A percentile compares a stretch with the other conserved stretches of the same genome.
These are phyloP conservation scores for Petromus typicus DNA, from an alignment of 2,113 vertebrate genomes.

Conservation along the genomic window DNA sequence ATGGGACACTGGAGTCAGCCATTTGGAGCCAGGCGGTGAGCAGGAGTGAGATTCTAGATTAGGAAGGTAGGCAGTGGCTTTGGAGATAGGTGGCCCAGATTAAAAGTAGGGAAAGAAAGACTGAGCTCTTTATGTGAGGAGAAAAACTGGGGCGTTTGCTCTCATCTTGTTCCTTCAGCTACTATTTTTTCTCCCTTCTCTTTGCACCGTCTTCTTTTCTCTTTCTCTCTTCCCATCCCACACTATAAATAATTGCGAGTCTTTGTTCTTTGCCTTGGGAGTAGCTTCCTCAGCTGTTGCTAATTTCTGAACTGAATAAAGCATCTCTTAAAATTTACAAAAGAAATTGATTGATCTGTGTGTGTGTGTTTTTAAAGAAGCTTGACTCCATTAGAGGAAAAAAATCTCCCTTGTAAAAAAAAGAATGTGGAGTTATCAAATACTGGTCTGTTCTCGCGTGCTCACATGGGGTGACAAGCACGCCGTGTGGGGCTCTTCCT, in stretches of 20 bases:
- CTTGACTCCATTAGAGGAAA: background rate
- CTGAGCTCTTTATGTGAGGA: background rate
- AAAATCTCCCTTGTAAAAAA: background rate
- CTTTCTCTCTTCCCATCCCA: slow-evolving; percentile 2
- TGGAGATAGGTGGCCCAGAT: background rate
- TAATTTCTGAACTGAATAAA: slow-evolving; percentile 70
- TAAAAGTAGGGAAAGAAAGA: background rate
- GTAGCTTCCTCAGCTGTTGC: slow-evolving; percentile 60
- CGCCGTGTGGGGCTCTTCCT: background rate
- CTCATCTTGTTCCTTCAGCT: background rate
- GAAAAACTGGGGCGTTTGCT: background rate
- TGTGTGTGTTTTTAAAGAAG: slow-evolving; percentile 27
- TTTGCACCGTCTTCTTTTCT: background rate
- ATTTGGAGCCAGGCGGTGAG: background rate
- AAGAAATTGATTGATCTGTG: slow-evolving; percentile 66
- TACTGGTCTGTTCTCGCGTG: rapidly evolving
- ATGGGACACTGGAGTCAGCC: background rate
- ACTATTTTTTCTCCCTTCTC: background rate
- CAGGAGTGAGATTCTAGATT: background rate
- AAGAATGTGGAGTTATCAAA: background rate
- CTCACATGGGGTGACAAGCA: background rate
- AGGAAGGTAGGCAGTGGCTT: background rate
- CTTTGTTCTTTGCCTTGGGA: slow-evolving; percentile 63
- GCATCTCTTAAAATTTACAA: slow-evolving; percentile 56
- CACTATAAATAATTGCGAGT: slow-evolving; percentile 52